These are phyloP conservation scores for Nipponia nippon DNA, from an alignment of 2,113 vertebrate species.

Conservation along the genomic window DNA sequence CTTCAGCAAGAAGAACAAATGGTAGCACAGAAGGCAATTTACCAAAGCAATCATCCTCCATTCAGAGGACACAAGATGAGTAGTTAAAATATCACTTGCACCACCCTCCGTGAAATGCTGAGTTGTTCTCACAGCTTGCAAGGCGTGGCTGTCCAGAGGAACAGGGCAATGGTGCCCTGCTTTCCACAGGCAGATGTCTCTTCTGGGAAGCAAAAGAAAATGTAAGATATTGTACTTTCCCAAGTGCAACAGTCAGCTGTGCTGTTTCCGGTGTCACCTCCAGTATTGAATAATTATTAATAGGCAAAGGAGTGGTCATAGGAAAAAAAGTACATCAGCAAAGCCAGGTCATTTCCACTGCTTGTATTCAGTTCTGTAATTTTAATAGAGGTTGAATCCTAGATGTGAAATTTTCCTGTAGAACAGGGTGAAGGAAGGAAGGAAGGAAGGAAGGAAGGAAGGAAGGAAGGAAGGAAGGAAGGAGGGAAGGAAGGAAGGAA, in stretches of 20 bases:
- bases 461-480: background rate
- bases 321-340: background rate
- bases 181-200: background rate
- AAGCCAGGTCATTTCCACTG: background rate
- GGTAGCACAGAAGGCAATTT: background rate
- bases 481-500: background rate
- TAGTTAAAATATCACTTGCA: background rate
- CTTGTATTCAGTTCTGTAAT: background rate
- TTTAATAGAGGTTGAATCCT: background rate
- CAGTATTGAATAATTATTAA: background rate
- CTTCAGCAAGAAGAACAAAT: background rate
- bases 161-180: background rate
- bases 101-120: background rate
- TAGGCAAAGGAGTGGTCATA: background rate
- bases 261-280: background rate
- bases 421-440: background rate
- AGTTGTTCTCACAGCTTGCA: background rate
- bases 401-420: background rate
- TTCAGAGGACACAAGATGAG: background rate
- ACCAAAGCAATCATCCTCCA: background rate
- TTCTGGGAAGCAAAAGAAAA: background rate
- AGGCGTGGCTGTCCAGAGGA: background rate
- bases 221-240: background rate
- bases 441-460: background rate
- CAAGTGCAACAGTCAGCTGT: background rate